These are phyloP conservation scores for Cheiracanthium punctorium DNA, from an alignment of 2,888 invertebrate species.

Conservation along the genomic window DNA sequence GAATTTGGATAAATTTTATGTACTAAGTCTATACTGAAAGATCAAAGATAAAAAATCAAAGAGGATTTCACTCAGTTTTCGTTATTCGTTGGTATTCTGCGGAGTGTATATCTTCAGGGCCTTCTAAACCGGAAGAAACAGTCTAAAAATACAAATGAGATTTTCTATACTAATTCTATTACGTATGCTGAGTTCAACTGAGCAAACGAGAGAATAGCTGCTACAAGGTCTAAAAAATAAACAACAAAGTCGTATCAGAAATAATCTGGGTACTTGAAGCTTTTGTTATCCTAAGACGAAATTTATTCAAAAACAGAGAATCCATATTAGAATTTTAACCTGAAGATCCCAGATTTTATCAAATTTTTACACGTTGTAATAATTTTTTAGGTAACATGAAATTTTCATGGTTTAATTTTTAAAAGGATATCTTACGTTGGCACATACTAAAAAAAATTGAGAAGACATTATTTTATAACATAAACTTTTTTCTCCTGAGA, in stretches of 20 bases:
- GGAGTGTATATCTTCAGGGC: conserved; percentile 41
- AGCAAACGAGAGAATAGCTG: conserved; percentile 16
- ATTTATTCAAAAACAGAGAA: neutral
- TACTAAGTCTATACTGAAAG: neutral
- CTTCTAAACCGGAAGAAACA: conserved; percentile 31
- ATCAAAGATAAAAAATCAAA: conserved; percentile 4
- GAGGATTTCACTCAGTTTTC: conserved; percentile 15
- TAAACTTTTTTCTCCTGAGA: too few species aligned
- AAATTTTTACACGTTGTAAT: too few species aligned
- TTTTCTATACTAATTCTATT: conserved; percentile 64
- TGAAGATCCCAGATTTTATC: neutral
- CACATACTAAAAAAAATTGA: too few species aligned
- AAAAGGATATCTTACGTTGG: too few species aligned
- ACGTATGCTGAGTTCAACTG: conserved; percentile 36
- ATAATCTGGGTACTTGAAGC: neutral
- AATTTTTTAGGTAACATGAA: too few species aligned
- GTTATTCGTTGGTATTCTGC: conserved; percentile 53
- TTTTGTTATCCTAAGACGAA: neutral
- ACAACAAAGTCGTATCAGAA: neutral
- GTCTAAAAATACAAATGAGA: conserved; percentile 50
- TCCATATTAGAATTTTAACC: neutral
- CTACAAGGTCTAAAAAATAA: neutral
- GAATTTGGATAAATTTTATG: too few species aligned
- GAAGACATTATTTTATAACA: too few species aligned
- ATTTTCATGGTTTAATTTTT: too few species aligned